phyloP scores from a whole-genome alignment of 1,140 invertebrate species.

The Atta colombica region DNA sequence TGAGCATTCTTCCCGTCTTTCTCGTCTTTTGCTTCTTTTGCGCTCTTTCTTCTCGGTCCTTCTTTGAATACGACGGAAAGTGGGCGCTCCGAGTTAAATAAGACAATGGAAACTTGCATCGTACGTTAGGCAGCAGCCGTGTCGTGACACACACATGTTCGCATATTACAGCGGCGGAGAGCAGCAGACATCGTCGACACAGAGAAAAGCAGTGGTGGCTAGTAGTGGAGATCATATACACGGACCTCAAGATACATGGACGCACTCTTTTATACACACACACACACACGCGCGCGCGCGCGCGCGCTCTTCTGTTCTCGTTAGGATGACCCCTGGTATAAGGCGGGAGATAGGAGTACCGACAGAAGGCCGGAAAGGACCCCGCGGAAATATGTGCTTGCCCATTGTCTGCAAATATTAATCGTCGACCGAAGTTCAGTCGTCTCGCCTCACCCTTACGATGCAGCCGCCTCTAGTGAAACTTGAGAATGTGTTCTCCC shows the following conservation, averaged over 20 bases:
- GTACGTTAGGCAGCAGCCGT: slow-evolving; percentile 79
- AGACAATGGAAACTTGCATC: slow-evolving; percentile 82
- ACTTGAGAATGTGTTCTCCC: slow-evolving; percentile 51
- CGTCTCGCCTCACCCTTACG: slow-evolving; percentile 15
- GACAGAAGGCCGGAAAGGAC: slow-evolving; percentile 45
- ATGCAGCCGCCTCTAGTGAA: not conserved
- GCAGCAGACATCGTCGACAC: slow-evolving; percentile 31
- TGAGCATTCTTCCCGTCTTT: slow-evolving; percentile 18
- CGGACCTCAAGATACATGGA: slow-evolving; percentile 30
- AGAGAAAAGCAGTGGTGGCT: slow-evolving; percentile 22
- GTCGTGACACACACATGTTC: slow-evolving; percentile 74
- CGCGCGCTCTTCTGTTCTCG: not conserved
- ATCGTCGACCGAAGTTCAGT: slow-evolving; percentile 75
- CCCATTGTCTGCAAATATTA: slow-evolving; percentile 80
- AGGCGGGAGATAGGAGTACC: not conserved
- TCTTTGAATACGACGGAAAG: slow-evolving; percentile 51
- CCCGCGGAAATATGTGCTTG: slow-evolving; percentile 75
- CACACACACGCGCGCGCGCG: not conserved
- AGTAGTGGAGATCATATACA: slow-evolving; percentile 59
- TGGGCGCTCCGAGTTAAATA: slow-evolving; percentile 70
- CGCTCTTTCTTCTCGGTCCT: not conserved
- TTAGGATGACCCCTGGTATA: slow-evolving; percentile 1
- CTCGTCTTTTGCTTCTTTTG: slow-evolving; percentile 3
- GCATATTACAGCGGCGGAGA: not conserved
- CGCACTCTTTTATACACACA: not conserved